These are phyloP conservation scores for Phoenicopterus ruber DNA, from an alignment of 2,113 vertebrate species.

Conservation along the genomic window DNA sequence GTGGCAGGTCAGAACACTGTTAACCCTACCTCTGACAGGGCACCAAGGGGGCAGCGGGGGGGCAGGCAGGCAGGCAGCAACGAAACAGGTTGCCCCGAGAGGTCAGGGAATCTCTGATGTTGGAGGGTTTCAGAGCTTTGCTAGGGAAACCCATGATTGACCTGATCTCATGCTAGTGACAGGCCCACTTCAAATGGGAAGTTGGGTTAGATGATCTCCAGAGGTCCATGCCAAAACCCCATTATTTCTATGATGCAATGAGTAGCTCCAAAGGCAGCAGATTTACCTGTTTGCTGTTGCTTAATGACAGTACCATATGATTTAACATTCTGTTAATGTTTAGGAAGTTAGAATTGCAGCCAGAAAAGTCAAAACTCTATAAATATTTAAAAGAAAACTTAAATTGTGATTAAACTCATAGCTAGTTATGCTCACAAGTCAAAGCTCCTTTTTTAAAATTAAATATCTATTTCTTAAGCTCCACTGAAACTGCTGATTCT, in stretches of 20 bases:
- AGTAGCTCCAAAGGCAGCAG: not conserved
- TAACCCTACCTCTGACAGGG: not conserved
- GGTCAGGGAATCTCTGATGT: not conserved
- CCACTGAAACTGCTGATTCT: not conserved
- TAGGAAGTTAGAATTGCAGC: not conserved
- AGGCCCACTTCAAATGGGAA: not conserved
- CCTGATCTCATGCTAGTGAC: not conserved
- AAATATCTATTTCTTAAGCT: not conserved
- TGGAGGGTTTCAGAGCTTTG: not conserved
- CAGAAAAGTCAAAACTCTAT: not conserved
- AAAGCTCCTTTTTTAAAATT: not conserved
- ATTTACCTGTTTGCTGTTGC: not conserved
- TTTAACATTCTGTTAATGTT: not conserved
- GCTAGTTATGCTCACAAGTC: not conserved
- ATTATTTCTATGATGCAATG: not conserved
- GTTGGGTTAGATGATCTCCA: not conserved
- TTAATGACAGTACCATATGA: not conserved
- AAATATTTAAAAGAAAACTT: not conserved
- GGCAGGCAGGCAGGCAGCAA: not conserved
- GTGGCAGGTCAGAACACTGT: not conserved
- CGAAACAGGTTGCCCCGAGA: fast-evolving
- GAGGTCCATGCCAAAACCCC: not conserved
- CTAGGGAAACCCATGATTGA: not conserved
- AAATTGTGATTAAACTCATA: not conserved
- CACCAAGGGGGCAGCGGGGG: not conserved